phyloP scores from a whole-genome alignment of 2,888 invertebrate genomes.

The Dione vanillae region DNA sequence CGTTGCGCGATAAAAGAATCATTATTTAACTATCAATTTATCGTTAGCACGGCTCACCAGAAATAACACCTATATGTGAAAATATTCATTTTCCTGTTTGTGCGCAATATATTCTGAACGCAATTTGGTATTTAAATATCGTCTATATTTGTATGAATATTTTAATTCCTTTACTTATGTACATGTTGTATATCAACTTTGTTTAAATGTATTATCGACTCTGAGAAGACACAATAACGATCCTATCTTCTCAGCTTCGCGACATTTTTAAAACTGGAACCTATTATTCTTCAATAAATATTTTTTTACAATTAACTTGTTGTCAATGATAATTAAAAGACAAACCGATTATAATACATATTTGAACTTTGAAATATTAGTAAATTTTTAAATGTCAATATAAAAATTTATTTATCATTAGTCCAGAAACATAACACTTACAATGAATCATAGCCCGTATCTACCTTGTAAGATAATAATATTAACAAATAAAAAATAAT shows the following conservation, averaged over 20 bases:
- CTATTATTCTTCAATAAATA: background rate
- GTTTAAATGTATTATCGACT: background rate
- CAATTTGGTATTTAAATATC: slow-evolving; percentile 33
- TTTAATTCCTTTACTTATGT: slow-evolving; percentile 13
- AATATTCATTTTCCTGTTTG: slow-evolving; percentile 45
- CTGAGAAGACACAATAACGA: no score
- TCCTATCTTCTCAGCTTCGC: background rate
- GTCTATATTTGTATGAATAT: slow-evolving; percentile 23
- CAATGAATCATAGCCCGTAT: slow-evolving; percentile 8
- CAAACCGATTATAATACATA: background rate
- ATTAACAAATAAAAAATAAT: background rate
- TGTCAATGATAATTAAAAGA: background rate
- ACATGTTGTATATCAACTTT: background rate
- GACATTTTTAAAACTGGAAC: background rate
- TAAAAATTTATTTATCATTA: background rate
- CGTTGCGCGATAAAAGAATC: slow-evolving; percentile 35
- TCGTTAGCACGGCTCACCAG: slow-evolving; percentile 41
- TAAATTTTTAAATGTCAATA: slow-evolving; percentile 3
- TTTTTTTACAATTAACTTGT: background rate
- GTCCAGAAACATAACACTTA: background rate
- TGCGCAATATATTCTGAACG: slow-evolving; percentile 33
- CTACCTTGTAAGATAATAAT: slow-evolving; percentile 1
- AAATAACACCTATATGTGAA: slow-evolving; percentile 42
- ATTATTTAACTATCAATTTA: slow-evolving; percentile 44
- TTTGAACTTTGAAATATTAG: background rate